Percentiles rank a stretch among this genome's conserved stretches.
Evolutionary conservation across 2,113 vertebrate species (phyloP).

Genomic region (Turnix velox): DNA sequence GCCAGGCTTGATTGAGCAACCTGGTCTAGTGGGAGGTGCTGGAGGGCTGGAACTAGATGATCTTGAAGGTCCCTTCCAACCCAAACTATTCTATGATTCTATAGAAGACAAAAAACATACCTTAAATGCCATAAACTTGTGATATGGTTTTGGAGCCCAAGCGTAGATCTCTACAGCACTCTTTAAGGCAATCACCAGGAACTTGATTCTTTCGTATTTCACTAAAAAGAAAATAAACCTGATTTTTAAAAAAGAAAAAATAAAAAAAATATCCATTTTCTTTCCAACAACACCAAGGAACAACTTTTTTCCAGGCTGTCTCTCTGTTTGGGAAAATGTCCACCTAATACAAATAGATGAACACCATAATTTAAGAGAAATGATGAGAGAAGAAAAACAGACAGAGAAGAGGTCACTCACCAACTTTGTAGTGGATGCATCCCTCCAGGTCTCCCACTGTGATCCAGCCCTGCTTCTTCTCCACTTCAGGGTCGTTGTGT

Average conservation of each 20-base stretch:
- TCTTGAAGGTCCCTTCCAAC: no score
- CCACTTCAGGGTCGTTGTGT: constrained; percentile 98
- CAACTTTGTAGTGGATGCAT: constrained; percentile 99
- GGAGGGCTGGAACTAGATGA: no score
- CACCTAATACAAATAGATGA: background rate
- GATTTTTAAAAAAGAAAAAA: background rate
- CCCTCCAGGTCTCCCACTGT: constrained; percentile 96
- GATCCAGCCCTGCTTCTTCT: constrained; percentile 99
- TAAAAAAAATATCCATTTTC: background rate
- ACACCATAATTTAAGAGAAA: background rate
- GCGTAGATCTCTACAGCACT: constrained; percentile 97
- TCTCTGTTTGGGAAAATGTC: background rate
- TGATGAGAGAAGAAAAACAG: background rate
- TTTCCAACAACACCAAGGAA: background rate
- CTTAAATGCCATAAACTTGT: constrained; percentile 99
- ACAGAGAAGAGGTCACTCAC: constrained; percentile 67
- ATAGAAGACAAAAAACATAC: no score
- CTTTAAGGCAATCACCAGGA: constrained; percentile 98
- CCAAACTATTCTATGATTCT: no score
- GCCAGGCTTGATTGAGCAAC: no score
- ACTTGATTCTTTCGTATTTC: constrained; percentile 98
- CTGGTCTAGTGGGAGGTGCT: no score
- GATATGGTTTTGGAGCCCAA: constrained; percentile 98
- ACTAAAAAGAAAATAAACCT: constrained; percentile 76
- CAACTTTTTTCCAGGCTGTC: background rate